Percentiles rank a stretch among this genome's conserved stretches.
Conservation (phyloP, 2,113 vertebrate genomes). For the Coptodon bakossiorum region DNA sequence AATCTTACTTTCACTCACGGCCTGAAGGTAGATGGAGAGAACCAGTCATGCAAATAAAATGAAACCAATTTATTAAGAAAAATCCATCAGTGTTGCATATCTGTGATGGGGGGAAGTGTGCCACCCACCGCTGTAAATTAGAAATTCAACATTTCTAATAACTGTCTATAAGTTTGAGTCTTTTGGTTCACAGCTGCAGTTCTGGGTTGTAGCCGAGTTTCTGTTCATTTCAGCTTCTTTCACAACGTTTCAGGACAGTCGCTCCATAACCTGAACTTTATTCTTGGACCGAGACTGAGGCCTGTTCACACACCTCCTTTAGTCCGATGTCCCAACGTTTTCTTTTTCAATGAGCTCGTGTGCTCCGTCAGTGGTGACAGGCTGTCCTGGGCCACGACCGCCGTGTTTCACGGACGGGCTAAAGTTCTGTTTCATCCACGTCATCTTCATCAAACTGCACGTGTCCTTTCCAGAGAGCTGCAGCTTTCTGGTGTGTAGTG, state of each 20-base stretch:
- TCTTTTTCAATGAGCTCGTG: background rate
- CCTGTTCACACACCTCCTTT: background rate
- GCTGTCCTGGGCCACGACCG: background rate
- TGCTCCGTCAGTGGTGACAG: background rate
- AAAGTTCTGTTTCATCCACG: background rate
- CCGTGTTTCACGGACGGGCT: too few relatives aligned
- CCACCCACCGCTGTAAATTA: background rate
- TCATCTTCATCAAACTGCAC: background rate
- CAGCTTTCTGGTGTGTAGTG: rapidly evolving
- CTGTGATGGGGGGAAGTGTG: background rate
- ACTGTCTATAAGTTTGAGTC: background rate
- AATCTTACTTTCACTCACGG: rapidly evolving
- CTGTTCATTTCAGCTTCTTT: background rate
- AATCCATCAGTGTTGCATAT: rapidly evolving
- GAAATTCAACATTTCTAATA: background rate
- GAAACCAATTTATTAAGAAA: background rate
- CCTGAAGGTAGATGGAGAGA: background rate
- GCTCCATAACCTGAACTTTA: background rate
- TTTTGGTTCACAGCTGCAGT: background rate
- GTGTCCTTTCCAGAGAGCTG: background rate
- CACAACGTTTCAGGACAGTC: background rate
- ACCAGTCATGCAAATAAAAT: background rate
- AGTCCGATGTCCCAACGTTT: background rate
- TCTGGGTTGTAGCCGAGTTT: background rate
- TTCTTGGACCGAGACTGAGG: background rate